These are phyloP conservation scores for Leucopsar rothschildi DNA, from an alignment of 2,113 vertebrate genomes.

Conservation along the genomic window DNA sequence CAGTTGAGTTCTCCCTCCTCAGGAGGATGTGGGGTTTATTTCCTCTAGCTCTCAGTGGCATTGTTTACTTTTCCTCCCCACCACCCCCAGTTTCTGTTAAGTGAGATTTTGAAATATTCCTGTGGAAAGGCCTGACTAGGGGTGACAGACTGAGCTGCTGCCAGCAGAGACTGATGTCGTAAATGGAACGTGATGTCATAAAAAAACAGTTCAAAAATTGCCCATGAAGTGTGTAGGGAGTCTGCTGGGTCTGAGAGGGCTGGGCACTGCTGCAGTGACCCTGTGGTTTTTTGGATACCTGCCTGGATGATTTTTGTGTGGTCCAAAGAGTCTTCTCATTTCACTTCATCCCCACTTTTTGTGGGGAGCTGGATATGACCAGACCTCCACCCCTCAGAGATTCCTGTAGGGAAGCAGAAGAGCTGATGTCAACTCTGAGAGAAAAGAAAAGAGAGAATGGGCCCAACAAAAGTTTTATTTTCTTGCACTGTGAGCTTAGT, in stretches of 20 bases:
- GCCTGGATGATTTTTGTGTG: not conserved
- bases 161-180: not conserved
- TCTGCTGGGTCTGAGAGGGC: not conserved
- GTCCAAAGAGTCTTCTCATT: not conserved
- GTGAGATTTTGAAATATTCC: not conserved
- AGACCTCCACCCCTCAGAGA: not conserved
- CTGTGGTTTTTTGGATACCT: not conserved
- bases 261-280: not conserved
- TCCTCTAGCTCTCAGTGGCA: not conserved
- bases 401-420: not conserved
- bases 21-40: not conserved
- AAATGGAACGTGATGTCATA: not conserved
- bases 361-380: fast-evolving
- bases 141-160: not conserved
- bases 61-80: not conserved
- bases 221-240: not conserved
- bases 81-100: not conserved
- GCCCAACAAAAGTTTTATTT: not conserved
- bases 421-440: not conserved
- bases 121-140: not conserved
- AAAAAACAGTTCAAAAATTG: not conserved
- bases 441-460: not conserved
- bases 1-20: not conserved
- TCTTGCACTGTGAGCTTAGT: not conserved
- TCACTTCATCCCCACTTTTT: no score